Evolutionary conservation across 2,888 invertebrate species (phyloP), one percentile per base, ranked within the genome.

Genomic region (Chalcis sispes): DNA sequence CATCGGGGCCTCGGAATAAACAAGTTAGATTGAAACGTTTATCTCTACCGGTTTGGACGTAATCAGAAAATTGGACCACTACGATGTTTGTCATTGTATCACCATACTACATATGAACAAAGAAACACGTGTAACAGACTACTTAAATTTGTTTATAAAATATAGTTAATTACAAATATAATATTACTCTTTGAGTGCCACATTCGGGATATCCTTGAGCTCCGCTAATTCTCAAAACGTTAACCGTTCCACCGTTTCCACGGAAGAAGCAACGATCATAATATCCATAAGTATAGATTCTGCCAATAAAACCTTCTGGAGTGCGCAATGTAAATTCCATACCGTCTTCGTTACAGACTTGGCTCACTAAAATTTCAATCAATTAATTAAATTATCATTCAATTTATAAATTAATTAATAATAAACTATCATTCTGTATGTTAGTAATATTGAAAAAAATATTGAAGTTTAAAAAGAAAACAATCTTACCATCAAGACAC

Each of bases 71-170:
- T 87, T 97, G 97, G 0, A 97, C 96, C 23, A 97, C 96, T 4
- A 96, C 96, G 80, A 97, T 97, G 85, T 97, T 97, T 75, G 97
- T 97, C 93, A 97, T 94, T 3, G 96, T 96, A 85, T 97, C 97
- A 3, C 96, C 96, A 84, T 95, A 96, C 95, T 95, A 89, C 20
- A 71, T n/a, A n/a, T n/a, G n/a, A n/a, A n/a, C n/a, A n/a, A n/a
- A n/a, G n/a, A n/a, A n/a, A n/a, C 10, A 54, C 27, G 54, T 54
- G 15, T 46, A 46, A 46, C n/a, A 15, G 13, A n/a, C 2, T n/a
- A 48, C n/a, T n/a, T n/a, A n/a, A n/a, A n/a, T n/a, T n/a, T n/a
- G n/a, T 52, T 52, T 48, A 48, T n/a, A 18, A 29, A 40, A 20
- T 50, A 20, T 50, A 36, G 10, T 3, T 46, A 1, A 3, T 10